Base-by-base conservation (phyloP, 2,888 invertebrate species). In the Volucella inanis region DNA sequence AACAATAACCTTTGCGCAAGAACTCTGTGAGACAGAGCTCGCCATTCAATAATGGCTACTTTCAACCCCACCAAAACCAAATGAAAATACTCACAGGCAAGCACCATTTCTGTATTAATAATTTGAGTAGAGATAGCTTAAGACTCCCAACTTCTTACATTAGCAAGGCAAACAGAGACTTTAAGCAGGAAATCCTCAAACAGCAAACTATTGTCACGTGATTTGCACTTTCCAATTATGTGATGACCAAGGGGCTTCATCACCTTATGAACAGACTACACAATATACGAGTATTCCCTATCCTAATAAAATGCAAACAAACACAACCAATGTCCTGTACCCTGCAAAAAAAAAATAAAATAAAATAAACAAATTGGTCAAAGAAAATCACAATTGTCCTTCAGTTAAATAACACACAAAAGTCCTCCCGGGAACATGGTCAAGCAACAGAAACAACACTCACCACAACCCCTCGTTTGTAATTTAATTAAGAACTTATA, bases 401-500 rank as follows among this genome's bases (percentile, higher is more conserved):
- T 85, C 52, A 57, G 85, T 71, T 80, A 80, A 71, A 41, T 71
- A 75, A 75, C 64, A 59, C 75, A 67, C 62, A 81, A 81, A 68
- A 55, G 64, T 76, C 71, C 85, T 77, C 85, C 50, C 62, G 76
- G 76, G 85, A 72, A 81, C 76, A 85, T 81, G 81, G 71, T 77
- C 85, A 81, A 85, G 67, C 83, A 22, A n/a, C 49, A 39, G 67
- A 55, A 67, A 65, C 71, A 84, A 64, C 59, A 78, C n/a, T 68
- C 59, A 2, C 57, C 22, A 45, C 49, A 11, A 22, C 55, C 71
- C 49, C 38, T 55, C 50, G 49, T 52, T 41, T 18, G 81, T 85
- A 85, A 85, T 85, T 85, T 85, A 85, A 85, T 85, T 85, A 85
- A 85, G 85, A 85, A 85, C 85, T 85, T 72, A 18, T 18, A 85